Evolutionary conservation across 2,113 vertebrate genomes (phyloP).

Genomic region (Aegotheles bennettii): DNA sequence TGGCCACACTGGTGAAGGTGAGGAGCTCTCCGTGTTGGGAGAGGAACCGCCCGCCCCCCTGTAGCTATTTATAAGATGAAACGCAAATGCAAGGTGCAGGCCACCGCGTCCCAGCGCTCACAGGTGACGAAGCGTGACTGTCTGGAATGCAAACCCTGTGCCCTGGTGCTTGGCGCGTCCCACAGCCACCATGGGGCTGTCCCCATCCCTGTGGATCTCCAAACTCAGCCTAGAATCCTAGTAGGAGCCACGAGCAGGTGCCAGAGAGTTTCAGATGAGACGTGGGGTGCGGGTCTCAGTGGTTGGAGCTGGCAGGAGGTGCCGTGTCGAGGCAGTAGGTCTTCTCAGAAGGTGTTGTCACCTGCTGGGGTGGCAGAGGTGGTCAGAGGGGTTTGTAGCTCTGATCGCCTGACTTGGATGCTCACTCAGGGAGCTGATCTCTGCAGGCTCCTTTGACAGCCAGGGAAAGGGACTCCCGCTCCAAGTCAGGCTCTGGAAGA

Average conservation of each 20-base stretch:
- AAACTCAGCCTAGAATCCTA: neutral
- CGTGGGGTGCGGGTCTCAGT: accelerated
- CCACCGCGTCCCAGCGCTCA: accelerated
- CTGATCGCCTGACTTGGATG: neutral
- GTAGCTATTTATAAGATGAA: neutral
- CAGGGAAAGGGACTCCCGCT: neutral
- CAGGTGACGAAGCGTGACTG: accelerated
- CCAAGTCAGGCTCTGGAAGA: neutral
- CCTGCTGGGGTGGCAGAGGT: neutral
- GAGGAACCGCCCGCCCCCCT: accelerated
- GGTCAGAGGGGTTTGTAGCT: neutral
- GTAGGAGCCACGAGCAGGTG: neutral
- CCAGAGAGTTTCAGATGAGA: neutral
- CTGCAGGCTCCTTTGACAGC: neutral
- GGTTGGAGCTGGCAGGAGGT: neutral
- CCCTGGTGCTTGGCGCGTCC: accelerated
- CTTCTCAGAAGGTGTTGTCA: neutral
- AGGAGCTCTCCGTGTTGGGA: neutral
- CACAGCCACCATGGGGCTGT: accelerated
- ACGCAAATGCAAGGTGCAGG: accelerated
- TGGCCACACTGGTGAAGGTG: constrained; percentile 84
- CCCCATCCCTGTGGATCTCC: neutral
- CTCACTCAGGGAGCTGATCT: neutral
- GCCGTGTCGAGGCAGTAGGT: accelerated
- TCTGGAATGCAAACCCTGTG: neutral